A percentile compares a stretch with the other conserved stretches of the same genome.
These are phyloP conservation scores for Meta bourneti DNA, from an alignment of 2,888 invertebrate species.

Conservation along the genomic window DNA sequence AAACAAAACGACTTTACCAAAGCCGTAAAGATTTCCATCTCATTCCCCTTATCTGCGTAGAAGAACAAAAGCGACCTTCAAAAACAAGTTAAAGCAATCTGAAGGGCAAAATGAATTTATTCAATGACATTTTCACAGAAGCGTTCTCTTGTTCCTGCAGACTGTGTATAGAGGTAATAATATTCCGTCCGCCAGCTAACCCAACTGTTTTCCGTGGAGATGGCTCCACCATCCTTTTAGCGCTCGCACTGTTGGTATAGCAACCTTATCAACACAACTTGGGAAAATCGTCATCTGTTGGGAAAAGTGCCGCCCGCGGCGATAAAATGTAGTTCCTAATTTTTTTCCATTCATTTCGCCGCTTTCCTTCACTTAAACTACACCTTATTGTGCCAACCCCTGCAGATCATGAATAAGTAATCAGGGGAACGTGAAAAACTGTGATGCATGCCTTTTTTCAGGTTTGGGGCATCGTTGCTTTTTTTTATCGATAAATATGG, in stretches of 20 bases:
- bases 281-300: conserved; percentile 31
- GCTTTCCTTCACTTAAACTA: neutral
- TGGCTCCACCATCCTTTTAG: conserved; percentile 47
- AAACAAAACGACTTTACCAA: too few relatives aligned
- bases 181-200: neutral
- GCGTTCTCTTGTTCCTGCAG: neutral
- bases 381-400: neutral
- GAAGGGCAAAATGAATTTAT: neutral
- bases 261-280: conserved; percentile 54
- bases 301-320: neutral
- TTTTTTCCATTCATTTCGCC: neutral
- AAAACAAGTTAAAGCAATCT: neutral
- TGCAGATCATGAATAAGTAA: neutral
- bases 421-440: neutral
- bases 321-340: neutral
- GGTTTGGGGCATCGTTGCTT: neutral
- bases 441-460: neutral
- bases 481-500: too few relatives aligned
- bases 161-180: conserved; percentile 17
- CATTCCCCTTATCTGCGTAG: too few relatives aligned
- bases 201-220: conserved; percentile 45
- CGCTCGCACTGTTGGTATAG: conserved; percentile 58
- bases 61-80: too few relatives aligned
- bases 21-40: too few relatives aligned
- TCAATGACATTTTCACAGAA: conserved; percentile 15